These are phyloP conservation scores for Caenorhabditis sp. DNA, from an alignment of 2,888 invertebrate species.

Conservation along the genomic window DNA sequence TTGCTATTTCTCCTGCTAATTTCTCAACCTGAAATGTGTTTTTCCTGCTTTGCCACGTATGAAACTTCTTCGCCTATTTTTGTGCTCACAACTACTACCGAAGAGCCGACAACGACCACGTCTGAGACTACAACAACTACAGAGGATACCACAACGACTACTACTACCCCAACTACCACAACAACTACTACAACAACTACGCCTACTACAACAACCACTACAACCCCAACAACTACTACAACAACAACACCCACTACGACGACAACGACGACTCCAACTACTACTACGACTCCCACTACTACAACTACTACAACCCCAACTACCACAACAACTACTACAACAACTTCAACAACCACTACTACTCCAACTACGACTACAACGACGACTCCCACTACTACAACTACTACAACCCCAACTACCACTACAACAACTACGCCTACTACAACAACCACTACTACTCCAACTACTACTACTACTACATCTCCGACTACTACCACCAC, in stretches of 20 bases:
- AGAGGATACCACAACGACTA: slow-evolving; percentile 15
- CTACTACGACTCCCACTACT: slow-evolving; percentile 28
- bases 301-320: slow-evolving; percentile 22
- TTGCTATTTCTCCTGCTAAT: too few relatives aligned
- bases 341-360: slow-evolving; percentile 8
- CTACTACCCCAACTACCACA: slow-evolving; percentile 9
- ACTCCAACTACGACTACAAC: slow-evolving; percentile 16
- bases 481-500: background rate
- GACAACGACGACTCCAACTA: slow-evolving; percentile 20
- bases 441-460: background rate
- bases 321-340: slow-evolving; percentile 16
- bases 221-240: slow-evolving; percentile 26
- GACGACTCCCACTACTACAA: slow-evolving; percentile 1
- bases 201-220: slow-evolving; percentile 19
- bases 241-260: slow-evolving; percentile 16
- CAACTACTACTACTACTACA: background rate
- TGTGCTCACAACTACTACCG: background rate
- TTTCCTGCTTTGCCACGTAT: too few relatives aligned
- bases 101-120: slow-evolving; percentile 16
- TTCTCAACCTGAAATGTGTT: too few relatives aligned
- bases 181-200: slow-evolving; percentile 16
- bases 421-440: slow-evolving; percentile 6
- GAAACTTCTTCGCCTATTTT: too few relatives aligned
- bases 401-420: slow-evolving; percentile 8
- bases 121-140: slow-evolving; percentile 34